Evolutionary conservation across 2,113 vertebrate genomes (phyloP), one percentile per base, ranked within the genome.

Genomic region (Pelvicachromis taeniatus): DNA sequence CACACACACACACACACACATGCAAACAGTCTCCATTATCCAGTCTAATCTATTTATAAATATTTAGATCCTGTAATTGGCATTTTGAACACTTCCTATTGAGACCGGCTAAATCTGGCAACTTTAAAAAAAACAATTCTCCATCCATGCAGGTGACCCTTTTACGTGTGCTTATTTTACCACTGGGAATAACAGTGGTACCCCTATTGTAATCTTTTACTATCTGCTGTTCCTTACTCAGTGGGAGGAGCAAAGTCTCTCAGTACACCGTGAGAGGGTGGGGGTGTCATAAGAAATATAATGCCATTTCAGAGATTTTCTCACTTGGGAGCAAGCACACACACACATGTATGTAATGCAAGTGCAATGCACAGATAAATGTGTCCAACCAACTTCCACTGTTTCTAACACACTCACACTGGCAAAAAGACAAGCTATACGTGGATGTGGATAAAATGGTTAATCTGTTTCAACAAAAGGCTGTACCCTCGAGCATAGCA

Each of bases 401-500:
- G 3, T 88, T 58, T n/a, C 78, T 45, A 55, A 84, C 83, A 79
- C 52, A 84, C 7, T 40, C 52, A 38, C 56, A 38, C 59, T 52
- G 48, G 81, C 59, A 89, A 78, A 88, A 86, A 82, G 50, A 84
- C 78, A 93, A 85, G 58, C 79, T 85, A 88, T 93, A 14, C 50
- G 70, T 82, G 58, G 65, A 81, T 40, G 77, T 88, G 79, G 78
- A 84, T 89, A 81, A 91, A 91, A 93, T 88, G 88, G 87, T 92
- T 90, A 92, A 91, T 93, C 70, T 48, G 83, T 85, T 90, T 59
- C 38, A 88, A 81, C 84, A 86, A 90, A 84, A 78, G 58, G 61
- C 50, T 52, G 3, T 68, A 83, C 65, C 88, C 91, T 70, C 77
- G 45, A 88, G 92, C 87, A 80, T 16, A 73, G 87, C 55, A 87